phyloP scores from a whole-genome alignment of 2,888 invertebrate species.

The Tyria jacobaeae region DNA sequence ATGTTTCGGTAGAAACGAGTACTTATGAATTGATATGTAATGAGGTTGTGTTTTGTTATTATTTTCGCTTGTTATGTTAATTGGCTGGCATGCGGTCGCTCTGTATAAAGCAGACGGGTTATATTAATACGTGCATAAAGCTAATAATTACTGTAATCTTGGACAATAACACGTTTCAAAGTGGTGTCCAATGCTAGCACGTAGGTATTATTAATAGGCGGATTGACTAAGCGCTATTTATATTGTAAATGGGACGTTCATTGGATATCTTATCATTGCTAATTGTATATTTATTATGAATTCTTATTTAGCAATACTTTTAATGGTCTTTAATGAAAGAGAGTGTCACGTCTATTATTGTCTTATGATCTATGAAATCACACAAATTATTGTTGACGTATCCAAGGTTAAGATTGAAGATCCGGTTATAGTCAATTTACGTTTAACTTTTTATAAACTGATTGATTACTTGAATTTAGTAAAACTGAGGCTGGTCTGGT shows the following conservation, averaged over 20 bases:
- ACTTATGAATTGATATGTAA: constrained; percentile 31
- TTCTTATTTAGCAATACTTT: constrained; percentile 13
- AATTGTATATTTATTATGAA: constrained; percentile 39
- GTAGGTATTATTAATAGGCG: neutral
- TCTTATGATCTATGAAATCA: constrained; percentile 9
- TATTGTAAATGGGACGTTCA: constrained; percentile 9
- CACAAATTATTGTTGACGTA: neutral
- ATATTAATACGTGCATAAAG: constrained; percentile 13
- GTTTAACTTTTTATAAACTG: neutral
- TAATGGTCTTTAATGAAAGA: constrained; percentile 14
- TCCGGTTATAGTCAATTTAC: too few species aligned
- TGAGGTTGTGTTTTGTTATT: constrained; percentile 28
- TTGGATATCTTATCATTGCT: constrained; percentile 24
- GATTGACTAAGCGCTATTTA: constrained; percentile 14
- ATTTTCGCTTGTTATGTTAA: constrained; percentile 40
- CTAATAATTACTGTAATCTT: constrained; percentile 16
- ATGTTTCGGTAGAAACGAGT: constrained; percentile 7
- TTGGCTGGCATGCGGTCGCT: constrained; percentile 16
- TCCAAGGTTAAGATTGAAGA: neutral
- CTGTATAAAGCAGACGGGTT: constrained; percentile 12
- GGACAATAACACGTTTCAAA: constrained; percentile 10
- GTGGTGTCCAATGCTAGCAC: constrained; percentile 2
- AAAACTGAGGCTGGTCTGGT: too few species aligned
- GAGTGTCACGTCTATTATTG: constrained; percentile 15
- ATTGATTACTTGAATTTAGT: too few species aligned